Conservation (phyloP, 2,888 invertebrate species). For the Mesorhabditis sp. region DNA sequence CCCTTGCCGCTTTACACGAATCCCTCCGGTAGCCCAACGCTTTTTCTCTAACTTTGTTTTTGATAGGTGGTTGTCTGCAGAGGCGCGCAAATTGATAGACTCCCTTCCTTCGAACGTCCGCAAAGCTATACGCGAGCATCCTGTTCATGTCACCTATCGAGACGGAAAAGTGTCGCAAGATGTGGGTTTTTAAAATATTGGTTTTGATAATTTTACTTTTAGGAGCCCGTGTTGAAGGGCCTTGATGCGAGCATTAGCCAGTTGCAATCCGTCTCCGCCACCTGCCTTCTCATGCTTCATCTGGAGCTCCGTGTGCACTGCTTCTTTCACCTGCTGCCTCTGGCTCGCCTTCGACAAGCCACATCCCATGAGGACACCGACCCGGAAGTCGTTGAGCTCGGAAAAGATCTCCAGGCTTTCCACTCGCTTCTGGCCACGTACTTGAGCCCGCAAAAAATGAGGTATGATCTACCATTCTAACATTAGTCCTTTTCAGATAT, state of each 20-base stretch:
- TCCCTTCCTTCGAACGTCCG: slow-evolving; percentile 27
- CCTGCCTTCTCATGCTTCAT: slow-evolving; percentile 83
- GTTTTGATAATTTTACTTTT: slow-evolving; percentile 12
- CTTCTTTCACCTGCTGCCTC: slow-evolving; percentile 80
- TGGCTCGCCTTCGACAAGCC: slow-evolving; percentile 60
- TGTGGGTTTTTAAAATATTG: slow-evolving; percentile 12
- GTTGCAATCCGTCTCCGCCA: slow-evolving; percentile 76
- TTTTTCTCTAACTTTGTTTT: background rate
- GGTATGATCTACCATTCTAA: too few species aligned
- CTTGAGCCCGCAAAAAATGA: slow-evolving; percentile 74
- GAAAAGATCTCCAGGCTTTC: slow-evolving; percentile 71
- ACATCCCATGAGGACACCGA: slow-evolving; percentile 50
- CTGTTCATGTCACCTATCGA: slow-evolving; percentile 29
- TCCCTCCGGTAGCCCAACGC: slow-evolving; percentile 69
- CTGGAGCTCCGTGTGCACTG: slow-evolving; percentile 87
- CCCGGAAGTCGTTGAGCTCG: slow-evolving; percentile 69
- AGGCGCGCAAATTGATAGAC: slow-evolving; percentile 30
- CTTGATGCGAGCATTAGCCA: slow-evolving; percentile 45
- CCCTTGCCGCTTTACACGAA: slow-evolving; percentile 84
- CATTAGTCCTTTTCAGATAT: slow-evolving; percentile 62
- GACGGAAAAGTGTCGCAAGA: slow-evolving; percentile 3
- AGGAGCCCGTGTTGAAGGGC: slow-evolving; percentile 40
- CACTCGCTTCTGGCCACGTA: slow-evolving; percentile 74
- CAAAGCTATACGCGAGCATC: slow-evolving; percentile 22
- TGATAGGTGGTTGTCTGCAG: slow-evolving; percentile 61